Evolutionary conservation across 2,888 invertebrate species (phyloP), one percentile per base, ranked within the genome.

Genomic region (Eupeodes latifasciatus): DNA sequence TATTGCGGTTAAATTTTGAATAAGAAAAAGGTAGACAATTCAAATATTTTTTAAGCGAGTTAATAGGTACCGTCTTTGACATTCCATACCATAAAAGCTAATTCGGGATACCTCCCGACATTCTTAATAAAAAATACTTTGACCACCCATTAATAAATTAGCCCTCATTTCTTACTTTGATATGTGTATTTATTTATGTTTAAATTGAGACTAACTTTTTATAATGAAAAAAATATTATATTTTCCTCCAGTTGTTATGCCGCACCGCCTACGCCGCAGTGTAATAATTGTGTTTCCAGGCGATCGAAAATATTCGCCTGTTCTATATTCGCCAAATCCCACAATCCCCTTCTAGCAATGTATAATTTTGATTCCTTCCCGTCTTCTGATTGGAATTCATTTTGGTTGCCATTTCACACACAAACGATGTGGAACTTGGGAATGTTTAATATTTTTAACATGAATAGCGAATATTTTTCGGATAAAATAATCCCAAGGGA

Each of bases 371-470:
- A 66, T 59, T 51, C 19, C 40, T 74, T 74, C 59, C 44, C 57
- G 51, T 36, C 72, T 74, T 74, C 59, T 72, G 59, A 72, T 74
- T 59, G 47, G 64, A 74, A 78, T 78, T 83, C 61, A 66, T 59
- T 83, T 72, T 72, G 64, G 59, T 82, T 66, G 71, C n/a, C 51
- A 19, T 57, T 74, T 72, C 66, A 77, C 51, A 77, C 51, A 51
- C 79, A 74, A 72, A 72, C 66, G 62, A 57, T 64, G 51, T 61
- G 61, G 34, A 62, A 66, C 72, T 61, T 51, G 78, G 59, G 59
- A 83, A 85, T 85, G 76, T 81, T 85, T 81, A 81, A 81, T 85
- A 81, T 81, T 81, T 85, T 85, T 77, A 72, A 81, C 66, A 81
- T 85, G 81, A 77, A 85, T 74, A 77, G 72, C 72, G 61, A 74